phyloP scores from a whole-genome alignment of 2,888 invertebrate genomes.

The Heliconius ismenius region DNA sequence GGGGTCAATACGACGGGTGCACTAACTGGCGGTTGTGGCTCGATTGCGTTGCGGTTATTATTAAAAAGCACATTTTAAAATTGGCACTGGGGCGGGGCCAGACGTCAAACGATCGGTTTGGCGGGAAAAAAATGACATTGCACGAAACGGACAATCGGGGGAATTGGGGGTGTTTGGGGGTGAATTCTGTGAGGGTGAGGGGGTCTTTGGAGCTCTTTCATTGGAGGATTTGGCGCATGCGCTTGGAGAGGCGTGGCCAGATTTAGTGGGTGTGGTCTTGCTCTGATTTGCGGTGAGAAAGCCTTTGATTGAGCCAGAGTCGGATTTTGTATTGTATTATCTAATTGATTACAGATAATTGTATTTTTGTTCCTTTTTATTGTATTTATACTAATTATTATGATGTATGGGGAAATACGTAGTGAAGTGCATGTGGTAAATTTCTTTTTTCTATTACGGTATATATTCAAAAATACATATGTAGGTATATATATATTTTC shows the following conservation, averaged over 20 bases:
- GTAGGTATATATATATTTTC: no score
- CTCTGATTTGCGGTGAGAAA: slow-evolving; percentile 79
- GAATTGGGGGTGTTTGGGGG: slow-evolving; percentile 60
- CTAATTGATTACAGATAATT: slow-evolving; percentile 16
- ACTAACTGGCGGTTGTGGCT: slow-evolving; percentile 53
- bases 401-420: not conserved
- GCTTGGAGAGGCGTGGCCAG: slow-evolving; percentile 63
- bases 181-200: slow-evolving; percentile 46
- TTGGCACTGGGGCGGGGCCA: slow-evolving; percentile 66
- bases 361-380: not conserved
- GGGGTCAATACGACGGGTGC: slow-evolving; percentile 53
- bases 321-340: slow-evolving; percentile 46
- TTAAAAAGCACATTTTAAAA: slow-evolving; percentile 70
- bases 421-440: not conserved
- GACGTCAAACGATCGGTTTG: slow-evolving; percentile 68
- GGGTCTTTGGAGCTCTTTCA: slow-evolving; percentile 55
- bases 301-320: slow-evolving; percentile 75
- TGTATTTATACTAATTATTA: not conserved
- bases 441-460: no score
- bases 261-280: slow-evolving; percentile 74
- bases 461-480: no score
- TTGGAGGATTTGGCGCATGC: slow-evolving; percentile 71
- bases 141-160: slow-evolving; percentile 73
- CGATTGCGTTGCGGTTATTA: slow-evolving; percentile 68
- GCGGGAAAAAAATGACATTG: slow-evolving; percentile 77